Base-by-base conservation (phyloP, 2,888 invertebrate species). In the Heterodera filipjevi region DNA sequence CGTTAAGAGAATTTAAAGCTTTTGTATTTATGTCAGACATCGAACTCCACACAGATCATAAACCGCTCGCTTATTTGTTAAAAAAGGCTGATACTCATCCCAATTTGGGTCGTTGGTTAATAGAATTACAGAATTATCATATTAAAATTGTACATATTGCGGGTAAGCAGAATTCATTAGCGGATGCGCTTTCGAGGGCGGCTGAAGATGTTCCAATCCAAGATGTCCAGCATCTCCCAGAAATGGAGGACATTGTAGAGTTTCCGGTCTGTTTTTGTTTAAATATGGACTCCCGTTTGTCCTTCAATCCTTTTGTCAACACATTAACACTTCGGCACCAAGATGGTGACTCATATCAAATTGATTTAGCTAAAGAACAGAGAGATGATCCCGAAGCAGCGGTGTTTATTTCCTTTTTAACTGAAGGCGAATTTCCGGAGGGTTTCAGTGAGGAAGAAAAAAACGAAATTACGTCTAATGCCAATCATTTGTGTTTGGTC, bases 91-190 rank as follows among this genome's bases (percentile, higher is more conserved):
- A 53, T 22, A 53, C 53, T 5, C 53, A 53, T 22, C 53, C 53
- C 6, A 53, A 53, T 19, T 3, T 53, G 22, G 53, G 53, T 1
- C 53, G 53, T 3, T 53, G 53, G 53, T 19, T 53, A 53, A 53
- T 53, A 2, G 78, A 78, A 33, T 32, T 78, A 0, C 77, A 78
- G 16, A 59, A 39, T 22, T 64, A 35, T 33, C 22, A 78, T 8
- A 53, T 77, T 30, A 76, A 78, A 59, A 33, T 78, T 66, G 78
- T 64, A 8, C n/a, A n/a, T n/a, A n/a, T n/a, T n/a, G n/a, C n/a
- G n/a, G n/a, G n/a, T n/a, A n/a, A n/a, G n/a, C n/a, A n/a, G n/a
- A n/a, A n/a, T n/a, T n/a, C n/a, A n/a, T n/a, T n/a, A n/a, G n/a
- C n/a, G n/a, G n/a, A n/a, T n/a, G n/a, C n/a, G n/a, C n/a, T n/a